A percentile compares a stretch with the other conserved stretches of the same genome.
Evolutionary conservation across 37 sponge, comb jelly and placozoan species (phyloP).

Genomic region (Ianthella basta): DNA sequence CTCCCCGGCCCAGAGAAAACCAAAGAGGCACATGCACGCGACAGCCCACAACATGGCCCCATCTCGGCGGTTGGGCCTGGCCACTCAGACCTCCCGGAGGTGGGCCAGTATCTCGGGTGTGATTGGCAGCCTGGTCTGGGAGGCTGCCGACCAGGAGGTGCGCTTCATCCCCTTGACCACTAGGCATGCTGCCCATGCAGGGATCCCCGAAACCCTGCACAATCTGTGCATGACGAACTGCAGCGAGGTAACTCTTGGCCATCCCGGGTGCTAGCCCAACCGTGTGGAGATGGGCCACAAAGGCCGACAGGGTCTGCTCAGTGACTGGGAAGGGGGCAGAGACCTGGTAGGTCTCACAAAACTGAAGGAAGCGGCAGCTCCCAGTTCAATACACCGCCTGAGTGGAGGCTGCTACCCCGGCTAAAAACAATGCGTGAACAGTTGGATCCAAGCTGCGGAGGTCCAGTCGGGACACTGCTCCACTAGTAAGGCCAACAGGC

Average conservation of each 20-base stretch:
- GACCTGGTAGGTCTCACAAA: not conserved
- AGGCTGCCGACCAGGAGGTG: too few species aligned
- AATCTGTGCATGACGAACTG: not conserved
- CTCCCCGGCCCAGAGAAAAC: not conserved
- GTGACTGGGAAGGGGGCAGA: not conserved
- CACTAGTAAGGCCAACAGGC: not conserved
- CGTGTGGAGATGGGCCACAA: not conserved
- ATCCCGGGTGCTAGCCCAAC: not conserved
- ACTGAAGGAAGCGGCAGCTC: not conserved
- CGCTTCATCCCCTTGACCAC: not conserved
- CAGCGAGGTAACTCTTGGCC: not conserved
- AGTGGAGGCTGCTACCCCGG: constrained; percentile 1
- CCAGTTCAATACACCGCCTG: not conserved
- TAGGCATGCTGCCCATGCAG: not conserved
- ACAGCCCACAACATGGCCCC: not conserved
- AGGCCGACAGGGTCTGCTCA: not conserved
- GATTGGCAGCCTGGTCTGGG: constrained; percentile 32
- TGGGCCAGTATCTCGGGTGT: constrained; percentile 12
- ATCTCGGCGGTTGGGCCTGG: not conserved
- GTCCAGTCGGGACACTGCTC: not conserved
- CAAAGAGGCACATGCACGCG: not conserved
- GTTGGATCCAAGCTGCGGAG: not conserved
- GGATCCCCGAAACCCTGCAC: too few species aligned
- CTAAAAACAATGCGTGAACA: not conserved
- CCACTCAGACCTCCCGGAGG: not conserved